Evolutionary conservation across 2,113 vertebrate genomes (phyloP).

Genomic region (Apaloderma vittatum): DNA sequence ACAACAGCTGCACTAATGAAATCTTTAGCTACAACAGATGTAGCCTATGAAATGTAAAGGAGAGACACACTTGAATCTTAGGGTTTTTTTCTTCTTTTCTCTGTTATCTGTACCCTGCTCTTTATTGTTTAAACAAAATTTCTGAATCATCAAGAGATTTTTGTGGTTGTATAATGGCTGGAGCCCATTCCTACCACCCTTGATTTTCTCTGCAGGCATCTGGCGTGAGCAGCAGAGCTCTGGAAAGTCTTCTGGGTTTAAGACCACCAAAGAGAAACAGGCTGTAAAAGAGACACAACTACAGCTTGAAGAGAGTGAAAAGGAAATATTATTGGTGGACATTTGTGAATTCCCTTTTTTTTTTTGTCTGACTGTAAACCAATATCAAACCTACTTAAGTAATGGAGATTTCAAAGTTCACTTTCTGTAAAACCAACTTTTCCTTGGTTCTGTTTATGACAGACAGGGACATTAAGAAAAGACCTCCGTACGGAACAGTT

Average conservation of each 20-base stretch:
- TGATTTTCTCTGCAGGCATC: conserved; percentile 68
- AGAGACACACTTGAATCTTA: conserved; percentile 25
- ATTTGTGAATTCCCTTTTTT: neutral
- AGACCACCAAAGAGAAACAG: conserved; percentile 69
- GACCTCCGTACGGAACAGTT: rapidly evolving
- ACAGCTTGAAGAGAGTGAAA: conserved; percentile 15
- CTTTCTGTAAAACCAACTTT: neutral
- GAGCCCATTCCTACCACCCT: conserved; percentile 66
- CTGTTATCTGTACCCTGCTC: conserved; percentile 60
- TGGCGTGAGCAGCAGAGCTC: conserved; percentile 51
- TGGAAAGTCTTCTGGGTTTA: conserved; percentile 47
- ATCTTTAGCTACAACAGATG: conserved; percentile 59
- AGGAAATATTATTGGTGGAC: conserved; percentile 28
- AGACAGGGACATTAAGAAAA: neutral
- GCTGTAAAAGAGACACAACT: conserved; percentile 44
- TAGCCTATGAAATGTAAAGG: conserved; percentile 31
- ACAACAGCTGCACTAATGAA: conserved; percentile 58
- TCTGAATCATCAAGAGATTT: conserved; percentile 69
- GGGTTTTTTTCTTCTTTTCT: conserved; percentile 25
- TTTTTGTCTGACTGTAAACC: neutral
- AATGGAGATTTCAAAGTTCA: neutral
- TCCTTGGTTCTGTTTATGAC: neutral
- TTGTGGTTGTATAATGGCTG: conserved; percentile 63
- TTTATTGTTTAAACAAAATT: conserved; percentile 69
- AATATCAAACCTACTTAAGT: neutral